Percentiles rank a stretch among this genome's conserved stretches.
phyloP scores from a whole-genome alignment of 2,797 vertebrate genomes.

The Hippoglossus hippoglossus region DNA sequence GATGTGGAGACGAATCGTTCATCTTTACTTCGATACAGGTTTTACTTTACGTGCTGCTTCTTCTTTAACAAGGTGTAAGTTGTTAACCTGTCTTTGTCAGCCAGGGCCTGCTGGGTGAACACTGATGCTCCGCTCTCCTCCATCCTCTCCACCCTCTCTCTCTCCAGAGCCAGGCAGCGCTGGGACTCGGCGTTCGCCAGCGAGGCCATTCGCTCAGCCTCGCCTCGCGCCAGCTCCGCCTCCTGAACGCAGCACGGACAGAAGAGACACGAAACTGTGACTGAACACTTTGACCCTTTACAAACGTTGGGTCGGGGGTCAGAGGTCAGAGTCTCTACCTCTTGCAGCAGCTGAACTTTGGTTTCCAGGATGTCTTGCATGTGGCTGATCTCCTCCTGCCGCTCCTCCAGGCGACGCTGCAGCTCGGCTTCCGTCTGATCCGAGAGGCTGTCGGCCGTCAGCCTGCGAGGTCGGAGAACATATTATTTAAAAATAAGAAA shows the following conservation, averaged over 20 bases:
- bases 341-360: conserved; percentile 90
- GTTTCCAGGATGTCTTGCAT: conserved; percentile 87
- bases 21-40: too few relatives aligned
- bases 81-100: conserved; percentile 83
- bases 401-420: conserved; percentile 83
- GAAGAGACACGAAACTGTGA: neutral
- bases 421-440: conserved; percentile 87
- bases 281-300: neutral
- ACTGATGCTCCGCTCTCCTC: conserved; percentile 43
- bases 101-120: conserved; percentile 44
- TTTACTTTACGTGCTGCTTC: too few relatives aligned
- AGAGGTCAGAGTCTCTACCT: conserved; percentile 76
- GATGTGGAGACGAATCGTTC: too few relatives aligned
- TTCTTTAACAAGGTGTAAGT: neutral
- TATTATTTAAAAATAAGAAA: neutral
- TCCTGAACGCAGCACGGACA: conserved; percentile 79
- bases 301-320: too few relatives aligned
- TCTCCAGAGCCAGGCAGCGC: conserved; percentile 84
- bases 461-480: conserved; percentile 68
- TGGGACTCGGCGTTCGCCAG: conserved; percentile 86
- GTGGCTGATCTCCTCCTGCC: conserved; percentile 87
- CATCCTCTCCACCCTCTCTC: conserved; percentile 79
- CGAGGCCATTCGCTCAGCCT: conserved; percentile 82
- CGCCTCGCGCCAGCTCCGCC: conserved; percentile 84
- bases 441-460: conserved; percentile 80